These are phyloP conservation scores for Eubasilissa splendida DNA, from an alignment of 2,888 invertebrate genomes.

Conservation along the genomic window DNA sequence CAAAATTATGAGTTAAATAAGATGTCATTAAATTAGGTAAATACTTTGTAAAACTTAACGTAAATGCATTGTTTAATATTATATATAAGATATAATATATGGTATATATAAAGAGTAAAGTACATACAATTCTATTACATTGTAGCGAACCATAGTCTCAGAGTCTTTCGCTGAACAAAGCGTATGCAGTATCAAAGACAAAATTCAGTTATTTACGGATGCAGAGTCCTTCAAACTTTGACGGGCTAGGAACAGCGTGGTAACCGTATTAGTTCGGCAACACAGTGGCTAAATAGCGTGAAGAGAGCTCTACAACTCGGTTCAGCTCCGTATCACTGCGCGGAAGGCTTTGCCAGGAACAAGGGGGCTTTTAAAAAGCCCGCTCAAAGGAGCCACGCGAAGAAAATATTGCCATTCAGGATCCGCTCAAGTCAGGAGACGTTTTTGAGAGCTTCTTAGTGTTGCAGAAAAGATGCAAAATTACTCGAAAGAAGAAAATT, in stretches of 20 bases:
- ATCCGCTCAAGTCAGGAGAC: too few species aligned
- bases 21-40: too few species aligned
- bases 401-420: too few species aligned
- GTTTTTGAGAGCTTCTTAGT: too few species aligned
- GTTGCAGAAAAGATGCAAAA: too few species aligned
- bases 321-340: background rate
- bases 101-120: too few species aligned
- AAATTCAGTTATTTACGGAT: background rate
- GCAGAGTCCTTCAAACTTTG: conserved; percentile 2
- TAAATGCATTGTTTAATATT: too few species aligned
- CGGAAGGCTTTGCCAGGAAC: conserved; percentile 4
- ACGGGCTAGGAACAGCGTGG: background rate
- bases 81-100: too few species aligned
- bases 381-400: background rate
- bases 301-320: background rate
- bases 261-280: background rate
- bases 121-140: too few species aligned
- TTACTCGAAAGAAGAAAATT: too few species aligned
- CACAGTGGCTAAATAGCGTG: background rate
- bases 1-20: too few species aligned
- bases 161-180: background rate
- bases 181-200: background rate
- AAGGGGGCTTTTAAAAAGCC: conserved; percentile 6
- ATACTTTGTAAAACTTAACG: too few species aligned
- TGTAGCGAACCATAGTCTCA: background rate